Base-by-base conservation (phyloP, 2,888 invertebrate genomes). In the Synergus gifuensis region DNA sequence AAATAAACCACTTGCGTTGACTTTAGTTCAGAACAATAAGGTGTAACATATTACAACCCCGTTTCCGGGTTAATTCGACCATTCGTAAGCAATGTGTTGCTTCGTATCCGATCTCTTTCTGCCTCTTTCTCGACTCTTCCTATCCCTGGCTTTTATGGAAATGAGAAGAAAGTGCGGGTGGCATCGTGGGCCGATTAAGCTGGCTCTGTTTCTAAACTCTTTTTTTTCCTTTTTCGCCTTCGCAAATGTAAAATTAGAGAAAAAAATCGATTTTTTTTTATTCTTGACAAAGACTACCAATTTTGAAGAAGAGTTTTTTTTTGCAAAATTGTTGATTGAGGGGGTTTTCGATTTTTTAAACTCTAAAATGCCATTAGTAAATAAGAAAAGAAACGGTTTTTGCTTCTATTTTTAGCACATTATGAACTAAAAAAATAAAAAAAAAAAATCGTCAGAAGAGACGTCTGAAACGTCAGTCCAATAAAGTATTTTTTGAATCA, bases 1-100 rank as follows among this genome's bases (percentile, higher is more conserved):
- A 44, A 40, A 42, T 69, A 22, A 16, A 46, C 46, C 46, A 69
- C 8, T 46, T 46, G 69, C 22, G 22, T 46, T 28, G 28, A 69
- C 22, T 67, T 67, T 22, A 69, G 12, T 11, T 46, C 22, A 49
- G 36, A 49, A 69, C 49, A 28, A 69, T 49, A 49, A 69, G 49
- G 28, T 49, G 49, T 69, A 54, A 69, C 49, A 49, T 69, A 84
- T 82, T 83, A 83, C 79, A 83, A 79, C 77, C 67, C 81, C 78
- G 79, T 84, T 81, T 83, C 76, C 79, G 80, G 69, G 76, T 85
- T 88, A 89, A 90, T 89, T 83, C 84, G 85, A 86, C 85, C 81
- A 86, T 90, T 90, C 85, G 87, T 89, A 90, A 86, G 86, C 89
- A 84, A 83, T 84, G 84, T 85, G 87, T 82, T 84, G 85, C 85